Percentiles rank a stretch among this genome's conserved stretches.
Evolutionary conservation across 2,797 vertebrate species (phyloP).

Genomic region (Echiichthys vipera): DNA sequence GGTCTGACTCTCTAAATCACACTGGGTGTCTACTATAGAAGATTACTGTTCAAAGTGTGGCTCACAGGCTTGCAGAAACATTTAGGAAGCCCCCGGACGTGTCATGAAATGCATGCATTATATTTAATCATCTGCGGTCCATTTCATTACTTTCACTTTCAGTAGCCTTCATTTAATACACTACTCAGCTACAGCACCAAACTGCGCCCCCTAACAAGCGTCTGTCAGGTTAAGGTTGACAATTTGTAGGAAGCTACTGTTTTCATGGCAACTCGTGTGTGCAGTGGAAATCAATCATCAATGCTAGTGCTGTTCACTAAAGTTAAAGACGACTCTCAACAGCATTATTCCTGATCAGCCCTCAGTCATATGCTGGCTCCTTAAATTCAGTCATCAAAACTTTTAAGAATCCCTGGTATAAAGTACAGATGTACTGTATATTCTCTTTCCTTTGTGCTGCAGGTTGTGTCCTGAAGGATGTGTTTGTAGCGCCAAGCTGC

Average conservation of each 20-base stretch:
- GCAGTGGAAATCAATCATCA: background rate
- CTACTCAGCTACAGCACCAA: too few relatives aligned
- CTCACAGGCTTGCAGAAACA: too few relatives aligned
- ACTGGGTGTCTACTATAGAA: background rate
- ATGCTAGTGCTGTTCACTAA: background rate
- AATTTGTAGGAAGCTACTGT: background rate
- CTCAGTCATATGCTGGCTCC: background rate
- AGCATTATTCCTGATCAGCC: background rate
- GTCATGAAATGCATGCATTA: too few relatives aligned
- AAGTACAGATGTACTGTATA: slow-evolving; percentile 4
- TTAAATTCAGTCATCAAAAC: too few relatives aligned
- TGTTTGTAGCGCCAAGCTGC: slow-evolving; percentile 56
- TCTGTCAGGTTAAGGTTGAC: too few relatives aligned
- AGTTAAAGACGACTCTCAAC: background rate
- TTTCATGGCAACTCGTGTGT: background rate
- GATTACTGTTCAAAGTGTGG: background rate
- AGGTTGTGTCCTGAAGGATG: slow-evolving; percentile 69
- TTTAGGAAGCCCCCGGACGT: too few relatives aligned
- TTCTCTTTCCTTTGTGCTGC: slow-evolving; percentile 50
- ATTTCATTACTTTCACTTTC: too few relatives aligned
- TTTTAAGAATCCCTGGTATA: background rate
- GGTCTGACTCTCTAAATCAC: background rate
- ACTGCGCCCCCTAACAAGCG: too few relatives aligned
- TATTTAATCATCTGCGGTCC: too few relatives aligned
- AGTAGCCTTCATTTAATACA: too few relatives aligned